Evolutionary conservation across 2,797 vertebrate species (phyloP), one percentile per base, ranked within the genome.

Genomic region (Parambassis ranga): DNA sequence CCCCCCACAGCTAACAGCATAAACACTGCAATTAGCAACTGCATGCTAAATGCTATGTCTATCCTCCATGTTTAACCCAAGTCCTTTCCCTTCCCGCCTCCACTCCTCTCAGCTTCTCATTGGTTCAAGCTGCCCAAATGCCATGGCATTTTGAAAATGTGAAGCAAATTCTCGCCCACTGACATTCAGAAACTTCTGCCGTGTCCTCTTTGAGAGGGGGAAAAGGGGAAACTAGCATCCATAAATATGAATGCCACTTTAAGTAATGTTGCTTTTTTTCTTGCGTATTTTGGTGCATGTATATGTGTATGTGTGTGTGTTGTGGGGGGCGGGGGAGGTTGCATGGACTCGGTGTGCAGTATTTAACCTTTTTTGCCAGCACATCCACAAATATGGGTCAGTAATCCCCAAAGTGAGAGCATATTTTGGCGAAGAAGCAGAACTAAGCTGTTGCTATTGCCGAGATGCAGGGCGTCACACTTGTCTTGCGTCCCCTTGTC

Each of bases 81-180:
- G 73, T 81, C 64, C 67, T 69, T 78, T 66, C 56, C 71, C 70
- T 75, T 83, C 81, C 71, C 63, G 42, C 74, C 62, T 71, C 65
- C 48, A 27, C 78, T 80, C 73, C 62, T 77, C 71, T 65, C 71
- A 58, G 76, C 65, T 73, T 76, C 79, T 89, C 82, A 87, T 89
- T 85, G 89, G 89, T 87, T 88, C 86, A 86, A 89, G 90, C 86
- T 90, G 86, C 82, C 89, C 87, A 94, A 93, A 94, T 93, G 92
- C 89, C 92, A 90, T 91, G 93, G 91, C 93, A 94, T 93, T 94
- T 94, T 88, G 87, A 83, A 92, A 93, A 93, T 92, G 92, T 90
- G 91, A 90, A 86, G 86, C 73, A 82, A 90, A 92, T 89, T 90
- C 89, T 90, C 79, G 76, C 85, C 89, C 52, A 81, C 88, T 93